phyloP scores from a whole-genome alignment of 2,888 invertebrate species.

The Heteromyza rotundicornis region DNA sequence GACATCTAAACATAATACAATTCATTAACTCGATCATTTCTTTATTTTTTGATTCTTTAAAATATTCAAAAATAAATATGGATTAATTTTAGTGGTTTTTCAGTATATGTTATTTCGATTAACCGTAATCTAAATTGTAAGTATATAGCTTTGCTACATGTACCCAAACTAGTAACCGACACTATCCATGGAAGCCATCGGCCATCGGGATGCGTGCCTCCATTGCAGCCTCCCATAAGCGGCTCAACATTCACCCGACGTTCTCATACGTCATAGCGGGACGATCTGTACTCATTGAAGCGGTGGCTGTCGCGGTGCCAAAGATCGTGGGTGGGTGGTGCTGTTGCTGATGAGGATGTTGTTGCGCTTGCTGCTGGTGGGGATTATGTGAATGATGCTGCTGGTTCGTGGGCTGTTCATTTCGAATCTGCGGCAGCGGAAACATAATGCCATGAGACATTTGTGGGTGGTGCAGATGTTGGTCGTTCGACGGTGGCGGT shows the following conservation, averaged over 20 bases:
- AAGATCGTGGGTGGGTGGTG: conserved; percentile 57
- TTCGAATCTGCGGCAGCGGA: conserved; percentile 54
- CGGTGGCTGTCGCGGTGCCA: conserved; percentile 46
- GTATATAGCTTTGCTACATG: too few species aligned
- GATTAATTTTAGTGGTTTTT: too few species aligned
- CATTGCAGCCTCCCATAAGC: conserved; percentile 58
- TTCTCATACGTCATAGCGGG: conserved; percentile 59
- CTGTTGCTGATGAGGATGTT: conserved; percentile 46
- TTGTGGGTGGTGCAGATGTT: conserved; percentile 58
- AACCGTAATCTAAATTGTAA: too few species aligned
- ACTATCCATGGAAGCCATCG: too few species aligned
- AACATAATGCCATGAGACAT: conserved; percentile 61
- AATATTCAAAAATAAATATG: too few species aligned
- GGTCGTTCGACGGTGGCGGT: conserved; percentile 53
- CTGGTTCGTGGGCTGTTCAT: conserved; percentile 48
- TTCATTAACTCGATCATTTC: too few species aligned
- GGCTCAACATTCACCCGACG: conserved; percentile 59
- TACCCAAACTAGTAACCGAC: too few species aligned
- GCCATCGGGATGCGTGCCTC: conserved; percentile 53
- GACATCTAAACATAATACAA: too few species aligned
- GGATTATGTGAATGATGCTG: conserved; percentile 57
- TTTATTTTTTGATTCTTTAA: too few species aligned
- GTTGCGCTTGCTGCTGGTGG: conserved; percentile 52
- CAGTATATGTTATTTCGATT: too few species aligned
- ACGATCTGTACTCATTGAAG: conserved; percentile 54